Conservation (phyloP, 1,140 invertebrate genomes). For the Lineus longissimus region DNA sequence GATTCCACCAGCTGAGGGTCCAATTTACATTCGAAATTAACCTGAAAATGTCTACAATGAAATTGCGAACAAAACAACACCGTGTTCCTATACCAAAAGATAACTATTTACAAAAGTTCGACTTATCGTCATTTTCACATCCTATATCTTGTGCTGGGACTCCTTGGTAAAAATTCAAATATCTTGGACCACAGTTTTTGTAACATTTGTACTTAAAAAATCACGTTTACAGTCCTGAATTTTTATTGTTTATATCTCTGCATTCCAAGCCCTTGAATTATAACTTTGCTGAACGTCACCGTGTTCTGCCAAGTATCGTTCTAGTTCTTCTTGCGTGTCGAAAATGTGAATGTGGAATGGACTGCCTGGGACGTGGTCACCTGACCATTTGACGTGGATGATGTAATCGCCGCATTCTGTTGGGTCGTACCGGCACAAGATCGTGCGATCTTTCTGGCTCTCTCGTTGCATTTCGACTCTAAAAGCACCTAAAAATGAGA, state of each 20-base stretch:
- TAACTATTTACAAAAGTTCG: too few relatives aligned
- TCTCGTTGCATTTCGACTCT: slow-evolving; percentile 99
- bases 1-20: too few relatives aligned
- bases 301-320: slow-evolving; percentile 25
- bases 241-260: slow-evolving; percentile 3
- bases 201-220: too few relatives aligned
- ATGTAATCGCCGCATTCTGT: slow-evolving; percentile 97
- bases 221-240: too few relatives aligned
- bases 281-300: not conserved
- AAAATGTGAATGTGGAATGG: slow-evolving; percentile 99
- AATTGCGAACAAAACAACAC: too few relatives aligned
- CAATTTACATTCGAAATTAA: too few relatives aligned
- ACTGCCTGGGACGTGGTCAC: slow-evolving; percentile 83
- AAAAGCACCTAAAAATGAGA: slow-evolving; percentile 71
- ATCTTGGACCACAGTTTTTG: too few relatives aligned
- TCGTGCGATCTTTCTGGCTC: slow-evolving; percentile 95
- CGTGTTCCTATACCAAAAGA: too few relatives aligned
- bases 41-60: too few relatives aligned
- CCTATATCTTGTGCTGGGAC: too few relatives aligned
- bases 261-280: not conserved
- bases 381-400: slow-evolving; percentile 97
- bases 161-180: too few relatives aligned
- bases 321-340: slow-evolving; percentile 93
- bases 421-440: slow-evolving; percentile 93
- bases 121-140: too few relatives aligned